phyloP scores from a whole-genome alignment of 2,797 vertebrate species.

The Gobionotothen gibberifrons region DNA sequence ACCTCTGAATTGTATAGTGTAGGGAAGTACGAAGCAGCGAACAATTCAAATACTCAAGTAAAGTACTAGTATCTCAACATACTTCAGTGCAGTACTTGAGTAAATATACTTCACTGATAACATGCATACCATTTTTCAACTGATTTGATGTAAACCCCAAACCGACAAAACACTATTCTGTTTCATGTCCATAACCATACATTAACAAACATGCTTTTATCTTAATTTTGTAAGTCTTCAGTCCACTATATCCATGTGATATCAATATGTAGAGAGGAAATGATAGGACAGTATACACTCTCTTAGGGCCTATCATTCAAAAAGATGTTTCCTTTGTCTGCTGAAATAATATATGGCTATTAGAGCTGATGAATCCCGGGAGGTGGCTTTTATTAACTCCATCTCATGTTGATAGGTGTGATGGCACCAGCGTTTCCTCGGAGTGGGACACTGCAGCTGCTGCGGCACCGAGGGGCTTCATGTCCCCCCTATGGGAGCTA shows the following conservation, averaged over 20 bases:
- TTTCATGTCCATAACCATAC: not conserved
- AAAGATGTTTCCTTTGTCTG: conserved; percentile 71
- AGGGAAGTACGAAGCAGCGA: no score
- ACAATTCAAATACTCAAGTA: no score
- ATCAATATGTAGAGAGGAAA: conserved; percentile 53
- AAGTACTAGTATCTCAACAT: no score
- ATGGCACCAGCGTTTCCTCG: conserved; percentile 57
- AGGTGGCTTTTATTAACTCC: conserved; percentile 80
- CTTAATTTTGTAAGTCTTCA: not conserved
- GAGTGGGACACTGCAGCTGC: conserved; percentile 68
- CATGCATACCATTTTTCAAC: not conserved
- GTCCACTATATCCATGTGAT: conserved; percentile 24
- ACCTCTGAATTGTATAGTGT: no score
- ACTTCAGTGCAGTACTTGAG: no score
- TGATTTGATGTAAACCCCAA: not conserved
- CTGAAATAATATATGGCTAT: conserved; percentile 74
- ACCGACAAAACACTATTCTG: not conserved
- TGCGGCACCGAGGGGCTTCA: conserved; percentile 48
- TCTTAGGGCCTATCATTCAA: conserved; percentile 75
- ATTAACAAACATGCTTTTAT: conserved; percentile 3
- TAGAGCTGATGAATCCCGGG: conserved; percentile 79
- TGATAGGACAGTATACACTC: conserved; percentile 53
- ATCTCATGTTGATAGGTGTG: conserved; percentile 73
- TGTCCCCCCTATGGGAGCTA: conserved; percentile 49
- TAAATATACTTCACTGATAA: no score